A percentile compares a stretch with the other conserved stretches of the same genome.
These are phyloP conservation scores for Ectemnius lituratus DNA, from an alignment of 2,888 invertebrate species.

Conservation along the genomic window DNA sequence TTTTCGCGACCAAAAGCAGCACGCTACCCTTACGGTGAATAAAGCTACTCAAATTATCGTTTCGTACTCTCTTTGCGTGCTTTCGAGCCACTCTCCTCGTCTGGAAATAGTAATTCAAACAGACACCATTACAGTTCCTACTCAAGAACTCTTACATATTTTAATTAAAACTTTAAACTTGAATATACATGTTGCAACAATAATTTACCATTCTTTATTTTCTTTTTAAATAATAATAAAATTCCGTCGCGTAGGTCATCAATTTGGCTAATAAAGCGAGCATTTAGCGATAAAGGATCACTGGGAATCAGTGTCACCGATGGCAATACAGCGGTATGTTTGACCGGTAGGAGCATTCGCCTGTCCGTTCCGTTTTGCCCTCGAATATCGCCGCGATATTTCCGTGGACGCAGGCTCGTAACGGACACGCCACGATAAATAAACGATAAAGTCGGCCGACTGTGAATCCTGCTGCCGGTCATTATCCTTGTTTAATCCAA, in stretches of 20 bases:
- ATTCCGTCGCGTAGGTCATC: no score
- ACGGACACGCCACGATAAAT: constrained; percentile 58
- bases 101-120: not conserved
- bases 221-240: no score
- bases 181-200: no score
- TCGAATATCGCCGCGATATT: constrained; percentile 41
- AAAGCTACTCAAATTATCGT: constrained; percentile 2
- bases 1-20: constrained; percentile 13
- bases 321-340: constrained; percentile 15
- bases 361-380: constrained; percentile 32
- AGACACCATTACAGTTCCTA: no score
- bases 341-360: constrained; percentile 26
- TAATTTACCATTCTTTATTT: no score
- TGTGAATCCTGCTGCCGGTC: constrained; percentile 59
- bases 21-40: not conserved
- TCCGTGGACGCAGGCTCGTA: constrained; percentile 32
- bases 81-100: not conserved
- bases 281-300: no score
- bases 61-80: not conserved
- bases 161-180: no score
- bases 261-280: no score
- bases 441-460: constrained; percentile 61
- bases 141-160: no score
- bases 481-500: constrained; percentile 69
- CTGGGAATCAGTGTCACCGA: no score